Evolutionary conservation across 2,797 vertebrate genomes (phyloP).

Genomic region (Halcyon badia): DNA sequence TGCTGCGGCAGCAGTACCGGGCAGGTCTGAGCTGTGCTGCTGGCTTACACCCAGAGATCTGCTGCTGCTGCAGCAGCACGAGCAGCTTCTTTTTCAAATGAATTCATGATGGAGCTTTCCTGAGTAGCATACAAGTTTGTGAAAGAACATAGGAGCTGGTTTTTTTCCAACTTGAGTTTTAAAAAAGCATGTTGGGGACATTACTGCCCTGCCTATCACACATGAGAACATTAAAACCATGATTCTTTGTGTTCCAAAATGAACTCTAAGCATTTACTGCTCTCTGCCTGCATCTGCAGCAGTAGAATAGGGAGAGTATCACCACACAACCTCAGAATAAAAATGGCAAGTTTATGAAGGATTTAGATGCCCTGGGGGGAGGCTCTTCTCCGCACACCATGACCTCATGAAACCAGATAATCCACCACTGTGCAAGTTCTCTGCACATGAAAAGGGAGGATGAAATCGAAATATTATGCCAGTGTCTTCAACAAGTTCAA

Average conservation of each 20-base stretch:
- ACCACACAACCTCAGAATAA: neutral
- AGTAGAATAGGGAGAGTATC: neutral
- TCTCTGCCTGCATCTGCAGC: neutral
- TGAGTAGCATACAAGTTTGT: neutral
- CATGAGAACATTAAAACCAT: neutral
- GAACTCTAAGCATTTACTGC: neutral
- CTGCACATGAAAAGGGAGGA: rapidly evolving
- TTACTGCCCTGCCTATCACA: rapidly evolving
- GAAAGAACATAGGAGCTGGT: rapidly evolving
- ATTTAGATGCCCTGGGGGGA: neutral
- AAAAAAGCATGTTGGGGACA: neutral
- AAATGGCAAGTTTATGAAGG: neutral
- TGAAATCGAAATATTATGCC: neutral
- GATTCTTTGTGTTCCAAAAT: neutral
- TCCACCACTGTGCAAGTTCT: rapidly evolving
- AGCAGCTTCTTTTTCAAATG: neutral
- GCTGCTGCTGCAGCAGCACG: neutral
- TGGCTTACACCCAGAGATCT: neutral
- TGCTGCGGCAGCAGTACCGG: rapidly evolving
- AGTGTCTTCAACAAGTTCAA: neutral
- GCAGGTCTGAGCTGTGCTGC: neutral
- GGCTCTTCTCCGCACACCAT: neutral
- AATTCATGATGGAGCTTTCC: rapidly evolving
- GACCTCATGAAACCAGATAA: neutral
- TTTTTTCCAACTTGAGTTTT: neutral